Percentiles rank a stretch among this genome's conserved stretches.
Evolutionary conservation across 2,888 invertebrate genomes (phyloP).

Genomic region (Spilarctia lutea): DNA sequence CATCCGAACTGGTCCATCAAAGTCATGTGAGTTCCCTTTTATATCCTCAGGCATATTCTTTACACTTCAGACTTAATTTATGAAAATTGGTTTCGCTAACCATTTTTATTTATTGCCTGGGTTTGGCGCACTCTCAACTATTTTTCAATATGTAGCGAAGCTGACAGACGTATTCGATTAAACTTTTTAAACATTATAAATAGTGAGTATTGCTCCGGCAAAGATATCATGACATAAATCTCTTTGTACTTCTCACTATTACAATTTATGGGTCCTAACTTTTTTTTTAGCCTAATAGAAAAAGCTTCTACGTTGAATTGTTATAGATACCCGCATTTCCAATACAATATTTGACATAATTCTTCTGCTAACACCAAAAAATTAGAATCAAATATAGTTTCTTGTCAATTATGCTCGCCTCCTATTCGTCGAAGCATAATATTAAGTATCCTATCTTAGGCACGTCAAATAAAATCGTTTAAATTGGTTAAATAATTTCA

Average conservation of each 20-base stretch:
- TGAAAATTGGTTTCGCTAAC: conserved; percentile 65
- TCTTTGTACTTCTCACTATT: conserved; percentile 46
- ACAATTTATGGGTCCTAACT: conserved; percentile 14
- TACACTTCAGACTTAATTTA: conserved; percentile 67
- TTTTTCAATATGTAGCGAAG: conserved; percentile 69
- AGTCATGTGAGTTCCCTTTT: conserved; percentile 35
- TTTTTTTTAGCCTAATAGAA: conserved; percentile 7
- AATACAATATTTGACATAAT: not conserved
- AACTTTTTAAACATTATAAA: conserved; percentile 46
- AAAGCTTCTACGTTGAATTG: conserved; percentile 5
- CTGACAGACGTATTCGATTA: conserved; percentile 52
- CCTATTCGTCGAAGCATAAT: not conserved
- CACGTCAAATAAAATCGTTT: too few species aligned
- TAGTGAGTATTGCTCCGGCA: conserved; percentile 21
- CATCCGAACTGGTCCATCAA: conserved; percentile 28
- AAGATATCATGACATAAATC: conserved; percentile 41
- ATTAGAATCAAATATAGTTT: not conserved
- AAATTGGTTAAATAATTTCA: too few species aligned
- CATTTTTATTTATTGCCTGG: conserved; percentile 62
- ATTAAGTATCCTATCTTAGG: too few species aligned
- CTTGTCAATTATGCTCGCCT: too few species aligned
- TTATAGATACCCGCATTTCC: conserved; percentile 8
- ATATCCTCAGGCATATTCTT: conserved; percentile 51
- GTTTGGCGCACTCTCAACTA: conserved; percentile 72
- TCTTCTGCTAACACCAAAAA: not conserved